Conservation (phyloP, 2,113 vertebrate genomes). For the Saimiri boliviensis region DNA sequence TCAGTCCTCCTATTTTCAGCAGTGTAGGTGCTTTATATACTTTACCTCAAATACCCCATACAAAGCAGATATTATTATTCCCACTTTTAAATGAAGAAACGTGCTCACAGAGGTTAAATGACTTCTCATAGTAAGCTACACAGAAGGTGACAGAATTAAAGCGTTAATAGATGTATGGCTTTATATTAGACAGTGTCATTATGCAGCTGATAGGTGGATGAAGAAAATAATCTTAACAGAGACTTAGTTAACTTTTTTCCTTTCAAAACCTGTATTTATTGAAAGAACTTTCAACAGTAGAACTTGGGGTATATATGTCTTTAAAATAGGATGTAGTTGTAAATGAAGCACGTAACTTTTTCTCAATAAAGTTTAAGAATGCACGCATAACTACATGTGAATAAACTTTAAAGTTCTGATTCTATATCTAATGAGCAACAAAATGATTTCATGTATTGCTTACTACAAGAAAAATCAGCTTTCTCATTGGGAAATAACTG, state of each 20-base stretch:
- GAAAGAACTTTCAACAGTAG: background rate
- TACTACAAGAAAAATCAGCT: background rate
- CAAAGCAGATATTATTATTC: background rate
- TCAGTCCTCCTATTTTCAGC: background rate
- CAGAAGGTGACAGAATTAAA: background rate
- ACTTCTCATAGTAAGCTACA: background rate
- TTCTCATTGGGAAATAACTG: background rate
- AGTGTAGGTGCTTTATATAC: background rate
- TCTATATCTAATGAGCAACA: background rate
- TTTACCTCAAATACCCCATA: background rate
- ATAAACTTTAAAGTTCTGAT: background rate
- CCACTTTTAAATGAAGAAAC: background rate
- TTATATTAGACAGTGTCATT: background rate
- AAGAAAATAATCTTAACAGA: background rate
- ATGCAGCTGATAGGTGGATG: background rate
- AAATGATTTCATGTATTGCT: background rate
- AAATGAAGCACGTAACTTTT: background rate
- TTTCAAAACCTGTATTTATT: background rate
- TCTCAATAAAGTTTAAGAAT: slow-evolving; percentile 10
- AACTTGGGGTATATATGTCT: background rate
- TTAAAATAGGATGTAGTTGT: background rate
- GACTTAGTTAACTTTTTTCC: background rate
- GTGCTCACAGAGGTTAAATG: background rate
- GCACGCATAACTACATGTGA: background rate
- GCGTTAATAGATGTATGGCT: background rate